Conservation (phyloP, 1,140 invertebrate genomes). For the Galendromus occidentalis region DNA sequence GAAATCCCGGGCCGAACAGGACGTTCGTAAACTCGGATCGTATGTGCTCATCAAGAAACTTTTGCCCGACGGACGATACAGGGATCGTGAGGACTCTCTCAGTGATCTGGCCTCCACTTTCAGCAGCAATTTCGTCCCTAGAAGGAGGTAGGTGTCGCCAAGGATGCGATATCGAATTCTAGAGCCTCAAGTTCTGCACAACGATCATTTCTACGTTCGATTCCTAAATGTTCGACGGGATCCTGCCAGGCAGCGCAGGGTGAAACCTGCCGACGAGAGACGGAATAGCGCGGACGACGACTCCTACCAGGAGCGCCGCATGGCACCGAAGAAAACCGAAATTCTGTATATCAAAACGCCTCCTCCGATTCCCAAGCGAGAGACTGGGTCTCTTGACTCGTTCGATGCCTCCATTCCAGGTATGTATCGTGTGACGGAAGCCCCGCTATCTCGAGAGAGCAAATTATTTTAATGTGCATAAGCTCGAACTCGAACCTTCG, state of each 20-base stretch:
- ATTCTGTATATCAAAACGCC: slow-evolving; percentile 10
- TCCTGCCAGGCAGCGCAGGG: background rate
- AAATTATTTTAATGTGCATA: too few species aligned
- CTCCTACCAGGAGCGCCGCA: background rate
- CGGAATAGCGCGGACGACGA: background rate
- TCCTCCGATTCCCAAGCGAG: background rate
- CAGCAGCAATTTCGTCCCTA: slow-evolving; percentile 1
- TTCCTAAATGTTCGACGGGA: background rate
- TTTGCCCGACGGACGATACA: background rate
- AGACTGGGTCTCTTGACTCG: background rate
- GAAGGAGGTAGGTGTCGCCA: background rate
- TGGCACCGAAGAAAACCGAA: background rate
- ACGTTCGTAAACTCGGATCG: background rate
- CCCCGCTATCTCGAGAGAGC: too few species aligned
- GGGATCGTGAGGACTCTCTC: background rate
- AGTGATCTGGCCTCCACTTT: background rate
- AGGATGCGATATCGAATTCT: too few species aligned
- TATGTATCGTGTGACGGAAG: background rate
- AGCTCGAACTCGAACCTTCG: too few species aligned
- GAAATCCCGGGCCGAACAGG: background rate
- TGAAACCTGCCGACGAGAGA: background rate
- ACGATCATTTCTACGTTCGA: background rate
- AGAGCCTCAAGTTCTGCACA: too few species aligned
- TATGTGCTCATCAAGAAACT: slow-evolving; percentile 1
- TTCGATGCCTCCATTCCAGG: background rate